Evolutionary conservation across 2,888 invertebrate species (phyloP).

Genomic region (Synanthedon vespiformis): DNA sequence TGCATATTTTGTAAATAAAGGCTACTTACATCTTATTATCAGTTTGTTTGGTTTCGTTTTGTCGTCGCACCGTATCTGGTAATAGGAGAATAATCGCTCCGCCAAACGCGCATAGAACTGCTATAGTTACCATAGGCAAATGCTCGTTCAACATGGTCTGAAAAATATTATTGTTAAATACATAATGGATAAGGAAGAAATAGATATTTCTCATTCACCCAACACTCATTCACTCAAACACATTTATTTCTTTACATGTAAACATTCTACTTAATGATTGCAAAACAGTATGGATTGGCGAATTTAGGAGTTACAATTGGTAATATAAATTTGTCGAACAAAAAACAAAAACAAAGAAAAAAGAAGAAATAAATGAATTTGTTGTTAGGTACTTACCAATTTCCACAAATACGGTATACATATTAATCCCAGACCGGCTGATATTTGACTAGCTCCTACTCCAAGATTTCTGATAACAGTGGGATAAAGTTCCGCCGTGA

Average conservation of each 20-base stretch:
- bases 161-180: slow-evolving; percentile 12
- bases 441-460: slow-evolving; percentile 80
- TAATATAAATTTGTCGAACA: too few relatives aligned
- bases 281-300: too few relatives aligned
- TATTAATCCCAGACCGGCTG: slow-evolving; percentile 81
- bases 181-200: too few relatives aligned
- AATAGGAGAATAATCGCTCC: slow-evolving; percentile 79
- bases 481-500: slow-evolving; percentile 79
- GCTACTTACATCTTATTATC: slow-evolving; percentile 34
- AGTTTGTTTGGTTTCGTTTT: slow-evolving; percentile 14
- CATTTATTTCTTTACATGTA: too few relatives aligned
- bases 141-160: slow-evolving; percentile 76
- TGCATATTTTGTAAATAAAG: too few relatives aligned
- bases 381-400: slow-evolving; percentile 71
- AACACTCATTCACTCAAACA: too few relatives aligned
- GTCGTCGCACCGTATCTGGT: slow-evolving; percentile 72
- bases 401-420: slow-evolving; percentile 83
- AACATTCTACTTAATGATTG: too few relatives aligned
- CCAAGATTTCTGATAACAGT: slow-evolving; percentile 78
- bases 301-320: too few relatives aligned
- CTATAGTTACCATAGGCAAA: slow-evolving; percentile 78
- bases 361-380: too few relatives aligned
- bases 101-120: slow-evolving; percentile 76
- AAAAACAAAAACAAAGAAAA: too few relatives aligned
- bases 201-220: too few relatives aligned